Percentiles rank a stretch among this genome's conserved stretches.
Conservation (phyloP, 2,888 invertebrate species). For the Apeira syringaria region DNA sequence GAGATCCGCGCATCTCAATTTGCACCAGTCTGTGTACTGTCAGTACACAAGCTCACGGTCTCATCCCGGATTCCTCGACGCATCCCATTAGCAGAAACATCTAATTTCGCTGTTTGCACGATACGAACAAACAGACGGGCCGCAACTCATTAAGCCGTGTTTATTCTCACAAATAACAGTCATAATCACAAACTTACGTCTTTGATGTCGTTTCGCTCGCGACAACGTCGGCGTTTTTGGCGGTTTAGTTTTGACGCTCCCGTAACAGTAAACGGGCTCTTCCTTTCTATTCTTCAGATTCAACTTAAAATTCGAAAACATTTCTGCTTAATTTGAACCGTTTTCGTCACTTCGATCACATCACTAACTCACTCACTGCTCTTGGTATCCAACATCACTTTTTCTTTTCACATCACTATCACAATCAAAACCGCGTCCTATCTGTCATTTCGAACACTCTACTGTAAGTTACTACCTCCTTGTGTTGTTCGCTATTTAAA, state of each 20-base stretch:
- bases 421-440: constrained; percentile 27
- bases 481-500: no score
- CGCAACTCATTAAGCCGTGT: constrained; percentile 67
- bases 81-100: constrained; percentile 55
- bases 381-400: background rate
- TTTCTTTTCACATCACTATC: constrained; percentile 34
- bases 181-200: constrained; percentile 62
- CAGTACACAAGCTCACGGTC: constrained; percentile 7
- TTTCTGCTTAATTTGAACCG: constrained; percentile 36
- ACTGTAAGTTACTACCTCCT: no score
- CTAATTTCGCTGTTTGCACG: constrained; percentile 55
- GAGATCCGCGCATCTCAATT: constrained; percentile 18
- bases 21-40: constrained; percentile 11
- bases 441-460: constrained; percentile 22
- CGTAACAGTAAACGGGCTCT: constrained; percentile 77
- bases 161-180: constrained; percentile 53
- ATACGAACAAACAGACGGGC: constrained; percentile 47
- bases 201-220: constrained; percentile 76
- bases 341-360: constrained; percentile 34
- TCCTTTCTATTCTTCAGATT: constrained; percentile 75
- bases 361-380: constrained; percentile 4
- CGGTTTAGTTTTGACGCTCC: constrained; percentile 78
- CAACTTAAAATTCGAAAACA: constrained; percentile 84
- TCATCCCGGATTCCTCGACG: constrained; percentile 38
- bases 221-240: constrained; percentile 82